Base-by-base conservation (phyloP, 2,888 invertebrate species). In the Diadromus collaris region DNA sequence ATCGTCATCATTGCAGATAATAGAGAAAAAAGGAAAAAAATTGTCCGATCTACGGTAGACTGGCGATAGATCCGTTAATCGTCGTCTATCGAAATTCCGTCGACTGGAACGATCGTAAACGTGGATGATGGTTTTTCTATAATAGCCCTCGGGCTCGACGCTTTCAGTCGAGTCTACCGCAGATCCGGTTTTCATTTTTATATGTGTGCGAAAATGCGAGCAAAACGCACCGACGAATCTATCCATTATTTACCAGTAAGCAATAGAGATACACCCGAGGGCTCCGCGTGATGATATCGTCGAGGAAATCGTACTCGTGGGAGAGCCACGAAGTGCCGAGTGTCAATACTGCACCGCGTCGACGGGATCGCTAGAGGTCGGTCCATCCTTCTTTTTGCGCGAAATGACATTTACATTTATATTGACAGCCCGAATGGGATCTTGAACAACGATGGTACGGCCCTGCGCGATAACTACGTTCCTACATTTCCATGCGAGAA, bases 381-480 rank as follows among this genome's bases (percentile, higher is more conserved):
- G 60, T 76, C 19, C 46, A 48, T 75, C 71, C 63, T 68, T 24
- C 67, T 56, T 54, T n/a, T 51, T 68, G 46, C 76, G 83, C 86
- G 38, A 41, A 86, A 87, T 88, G 88, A 88, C 88, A 89, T 89
- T 89, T 89, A 89, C 89, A 89, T 89, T 89, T 89, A 89, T 89
- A 89, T 89, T 87, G 89, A 89, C 88, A 86, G 85, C 84, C 80
- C 83, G 81, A 86, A 87, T 87, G 82, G 84, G 86, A 87, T 86
- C 84, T 85, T 85, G 86, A 88, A 86, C 85, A 86, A 82, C 75
- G 82, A 51, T 67, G 41, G 24, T 63, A 63, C 29, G 51, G 63
- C 61, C 38, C 34, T 65, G 27, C n/a, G 63, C 70, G 71, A 74
- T 70, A 63, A 72, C 74, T 74, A 65, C 56, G 58, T 44, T 69